Evolutionary conservation across 2,797 vertebrate species (phyloP).

Genomic region (Hippopotamyrus pictus): DNA sequence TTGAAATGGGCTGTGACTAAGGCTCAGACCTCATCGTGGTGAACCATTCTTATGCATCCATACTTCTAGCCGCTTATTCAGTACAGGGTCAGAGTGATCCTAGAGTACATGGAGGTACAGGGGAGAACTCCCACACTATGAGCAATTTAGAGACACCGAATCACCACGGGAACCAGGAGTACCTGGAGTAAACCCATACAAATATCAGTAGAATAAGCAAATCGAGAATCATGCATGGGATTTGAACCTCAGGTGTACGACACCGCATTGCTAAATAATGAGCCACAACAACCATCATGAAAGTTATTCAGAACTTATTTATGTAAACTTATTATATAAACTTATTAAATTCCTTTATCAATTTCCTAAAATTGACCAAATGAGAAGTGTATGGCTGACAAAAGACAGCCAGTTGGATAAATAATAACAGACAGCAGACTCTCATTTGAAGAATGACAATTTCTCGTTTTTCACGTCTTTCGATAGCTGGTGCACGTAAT

Average conservation of each 20-base stretch:
- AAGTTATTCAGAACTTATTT: not conserved
- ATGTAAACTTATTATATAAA: not conserved
- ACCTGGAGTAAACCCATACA: not conserved
- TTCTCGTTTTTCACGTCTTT: not conserved
- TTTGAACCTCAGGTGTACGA: not conserved
- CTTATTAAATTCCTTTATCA: not conserved
- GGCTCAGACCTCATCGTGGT: not conserved
- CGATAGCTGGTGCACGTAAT: not conserved
- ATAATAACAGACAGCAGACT: not conserved
- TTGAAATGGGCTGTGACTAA: not conserved
- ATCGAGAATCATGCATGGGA: not conserved
- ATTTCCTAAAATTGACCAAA: not conserved
- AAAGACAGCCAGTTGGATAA: not conserved
- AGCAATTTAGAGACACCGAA: not conserved
- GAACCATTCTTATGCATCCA: not conserved
- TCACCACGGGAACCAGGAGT: not conserved
- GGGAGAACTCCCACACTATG: not conserved
- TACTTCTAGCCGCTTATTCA: not conserved
- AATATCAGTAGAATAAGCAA: not conserved
- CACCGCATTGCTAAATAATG: not conserved
- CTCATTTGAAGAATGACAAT: not conserved
- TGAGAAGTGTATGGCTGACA: not conserved
- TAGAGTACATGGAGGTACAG: not conserved
- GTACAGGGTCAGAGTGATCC: not conserved
- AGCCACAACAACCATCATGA: not conserved